Evolutionary conservation across 2,888 invertebrate genomes (phyloP).

Genomic region (Cheilosia urbana): DNA sequence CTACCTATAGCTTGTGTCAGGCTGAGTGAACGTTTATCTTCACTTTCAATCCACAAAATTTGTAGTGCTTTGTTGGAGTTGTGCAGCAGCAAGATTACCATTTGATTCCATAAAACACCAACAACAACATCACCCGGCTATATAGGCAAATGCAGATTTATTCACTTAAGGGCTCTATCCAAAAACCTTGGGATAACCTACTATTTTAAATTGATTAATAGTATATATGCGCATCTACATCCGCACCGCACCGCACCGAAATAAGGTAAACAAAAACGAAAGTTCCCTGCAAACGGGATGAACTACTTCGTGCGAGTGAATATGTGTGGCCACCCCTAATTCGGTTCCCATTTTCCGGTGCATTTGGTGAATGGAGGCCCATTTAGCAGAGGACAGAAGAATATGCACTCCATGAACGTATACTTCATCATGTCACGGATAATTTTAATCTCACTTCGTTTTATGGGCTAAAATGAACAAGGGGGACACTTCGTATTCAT

Average conservation of each 20-base stretch:
- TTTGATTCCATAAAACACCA: conserved; percentile 50
- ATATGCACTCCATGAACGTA: conserved; percentile 61
- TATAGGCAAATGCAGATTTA: conserved; percentile 46
- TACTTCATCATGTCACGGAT: conserved; percentile 74
- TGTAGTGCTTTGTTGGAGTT: background rate
- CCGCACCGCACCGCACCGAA: background rate
- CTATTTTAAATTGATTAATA: conserved; percentile 65
- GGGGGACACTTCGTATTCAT: conserved; percentile 34
- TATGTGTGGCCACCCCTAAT: conserved; percentile 11
- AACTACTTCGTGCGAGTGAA: conserved; percentile 18
- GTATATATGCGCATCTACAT: conserved; percentile 15
- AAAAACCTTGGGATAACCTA: conserved; percentile 29
- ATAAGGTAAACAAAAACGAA: conserved; percentile 56
- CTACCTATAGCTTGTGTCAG: background rate
- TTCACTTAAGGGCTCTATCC: conserved; percentile 52
- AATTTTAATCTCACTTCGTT: conserved; percentile 75
- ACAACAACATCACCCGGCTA: conserved; percentile 3
- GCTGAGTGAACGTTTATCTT: conserved; percentile 14
- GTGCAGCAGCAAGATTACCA: conserved; percentile 17
- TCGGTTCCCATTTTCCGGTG: conserved; percentile 64
- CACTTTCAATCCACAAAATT: conserved; percentile 17
- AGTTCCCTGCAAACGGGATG: conserved; percentile 35
- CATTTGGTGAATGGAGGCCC: conserved; percentile 65
- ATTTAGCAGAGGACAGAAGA: conserved; percentile 63
- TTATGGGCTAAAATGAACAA: conserved; percentile 64